A percentile compares a stretch with the other conserved stretches of the same genome.
These are phyloP conservation scores for Sarcophaga carnaria DNA, from an alignment of 2,888 invertebrate genomes.

Conservation along the genomic window DNA sequence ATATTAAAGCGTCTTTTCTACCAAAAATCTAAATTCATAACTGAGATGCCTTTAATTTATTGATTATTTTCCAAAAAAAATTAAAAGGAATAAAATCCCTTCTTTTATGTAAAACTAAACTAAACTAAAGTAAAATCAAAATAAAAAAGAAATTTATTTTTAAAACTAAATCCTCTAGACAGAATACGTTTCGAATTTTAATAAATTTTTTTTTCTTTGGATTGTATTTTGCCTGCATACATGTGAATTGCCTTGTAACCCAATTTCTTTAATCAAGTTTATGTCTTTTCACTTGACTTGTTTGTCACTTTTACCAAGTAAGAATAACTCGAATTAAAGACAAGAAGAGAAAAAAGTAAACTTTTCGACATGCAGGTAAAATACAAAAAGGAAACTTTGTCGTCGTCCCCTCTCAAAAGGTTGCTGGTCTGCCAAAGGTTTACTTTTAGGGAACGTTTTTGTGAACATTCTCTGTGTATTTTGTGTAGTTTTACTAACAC, in stretches of 20 bases:
- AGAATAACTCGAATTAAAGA: constrained; percentile 34
- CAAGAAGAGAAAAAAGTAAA: constrained; percentile 25
- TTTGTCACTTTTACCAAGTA: constrained; percentile 51
- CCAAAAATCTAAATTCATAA: too few relatives aligned
- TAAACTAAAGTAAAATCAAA: background rate
- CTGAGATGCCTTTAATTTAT: too few relatives aligned
- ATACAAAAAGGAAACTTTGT: background rate
- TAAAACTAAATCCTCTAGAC: background rate
- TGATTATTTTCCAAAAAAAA: too few relatives aligned
- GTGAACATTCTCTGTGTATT: background rate
- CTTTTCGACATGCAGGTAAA: constrained; percentile 20
- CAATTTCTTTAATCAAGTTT: constrained; percentile 51
- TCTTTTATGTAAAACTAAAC: background rate
- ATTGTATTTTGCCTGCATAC: background rate
- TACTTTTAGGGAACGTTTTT: background rate
- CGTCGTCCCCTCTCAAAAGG: too few relatives aligned
- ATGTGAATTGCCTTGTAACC: constrained; percentile 15
- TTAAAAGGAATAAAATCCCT: too few relatives aligned
- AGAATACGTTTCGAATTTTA: background rate
- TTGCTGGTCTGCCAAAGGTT: background rate
- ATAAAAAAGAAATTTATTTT: background rate
- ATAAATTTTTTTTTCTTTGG: background rate
- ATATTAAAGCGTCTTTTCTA: too few relatives aligned
- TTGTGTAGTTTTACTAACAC: background rate
- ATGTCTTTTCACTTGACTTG: constrained; percentile 57